phyloP scores from a whole-genome alignment of 2,888 invertebrate species.

The Drosophila atripex region DNA sequence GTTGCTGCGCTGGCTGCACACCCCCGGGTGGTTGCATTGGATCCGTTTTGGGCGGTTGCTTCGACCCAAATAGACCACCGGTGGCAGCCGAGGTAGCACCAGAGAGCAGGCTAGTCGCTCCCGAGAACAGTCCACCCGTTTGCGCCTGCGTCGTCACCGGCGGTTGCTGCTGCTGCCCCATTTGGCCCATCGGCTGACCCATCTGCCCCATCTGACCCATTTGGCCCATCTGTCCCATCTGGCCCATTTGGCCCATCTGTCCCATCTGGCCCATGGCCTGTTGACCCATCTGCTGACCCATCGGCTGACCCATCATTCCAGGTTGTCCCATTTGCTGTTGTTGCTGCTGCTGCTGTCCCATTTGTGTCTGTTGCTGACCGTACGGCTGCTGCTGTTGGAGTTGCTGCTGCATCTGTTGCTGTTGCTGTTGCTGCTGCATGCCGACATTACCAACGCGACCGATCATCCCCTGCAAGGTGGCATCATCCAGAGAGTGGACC shows the following conservation, averaged over 20 bases:
- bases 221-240: constrained; percentile 60
- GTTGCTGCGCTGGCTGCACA: constrained; percentile 83
- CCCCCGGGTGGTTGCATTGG: constrained; percentile 85
- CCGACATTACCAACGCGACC: constrained; percentile 84
- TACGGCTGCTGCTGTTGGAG: constrained; percentile 79
- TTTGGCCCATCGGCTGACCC: constrained; percentile 53
- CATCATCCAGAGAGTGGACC: constrained; percentile 54
- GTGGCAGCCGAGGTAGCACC: constrained; percentile 84
- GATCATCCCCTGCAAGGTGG: constrained; percentile 84
- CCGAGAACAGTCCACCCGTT: constrained; percentile 83
- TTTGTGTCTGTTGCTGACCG: constrained; percentile 79
- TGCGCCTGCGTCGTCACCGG: constrained; percentile 82
- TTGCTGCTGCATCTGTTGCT: constrained; percentile 81
- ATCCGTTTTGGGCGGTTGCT: constrained; percentile 84
- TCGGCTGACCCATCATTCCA: constrained; percentile 74
- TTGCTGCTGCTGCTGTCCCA: constrained; percentile 67
- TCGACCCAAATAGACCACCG: constrained; percentile 84
- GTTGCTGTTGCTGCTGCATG: constrained; percentile 82
- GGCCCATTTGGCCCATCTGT: constrained; percentile 73
- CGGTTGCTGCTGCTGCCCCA: constrained; percentile 79
- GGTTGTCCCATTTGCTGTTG: constrained; percentile 54
- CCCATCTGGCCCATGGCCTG: constrained; percentile 69
- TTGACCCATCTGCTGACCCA: constrained; percentile 66
- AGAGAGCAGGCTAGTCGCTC: constrained; percentile 84
- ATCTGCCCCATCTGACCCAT: constrained; percentile 64